Conservation (phyloP, 2,797 vertebrate genomes). For the Myioborus miniatus region DNA sequence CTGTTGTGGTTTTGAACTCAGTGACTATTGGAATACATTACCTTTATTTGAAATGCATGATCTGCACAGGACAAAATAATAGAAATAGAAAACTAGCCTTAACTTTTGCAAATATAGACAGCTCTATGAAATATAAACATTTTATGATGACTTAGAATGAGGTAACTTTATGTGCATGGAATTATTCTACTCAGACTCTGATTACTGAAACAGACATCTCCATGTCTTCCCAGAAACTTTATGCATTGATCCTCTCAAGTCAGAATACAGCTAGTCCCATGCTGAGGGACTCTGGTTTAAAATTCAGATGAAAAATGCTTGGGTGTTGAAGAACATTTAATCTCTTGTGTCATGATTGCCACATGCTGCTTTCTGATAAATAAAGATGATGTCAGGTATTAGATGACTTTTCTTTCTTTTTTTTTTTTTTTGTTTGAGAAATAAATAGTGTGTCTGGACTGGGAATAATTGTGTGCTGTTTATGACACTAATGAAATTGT, state of each 20-base stretch:
- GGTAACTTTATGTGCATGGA: neutral
- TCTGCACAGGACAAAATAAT: neutral
- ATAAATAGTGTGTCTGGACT: neutral
- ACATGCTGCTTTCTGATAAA: conserved; percentile 41
- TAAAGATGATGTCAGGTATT: conserved; percentile 19
- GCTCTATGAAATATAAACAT: neutral
- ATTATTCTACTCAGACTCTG: neutral
- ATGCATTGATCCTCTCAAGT: neutral
- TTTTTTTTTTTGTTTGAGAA: neutral
- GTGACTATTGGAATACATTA: neutral
- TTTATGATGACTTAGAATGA: neutral
- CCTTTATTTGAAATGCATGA: neutral
- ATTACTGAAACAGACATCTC: neutral
- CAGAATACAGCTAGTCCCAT: neutral
- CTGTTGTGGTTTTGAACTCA: neutral
- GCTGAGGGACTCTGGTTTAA: neutral
- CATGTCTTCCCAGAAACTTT: neutral
- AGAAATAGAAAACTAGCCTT: neutral
- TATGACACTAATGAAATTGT: neutral
- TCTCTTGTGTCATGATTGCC: neutral
- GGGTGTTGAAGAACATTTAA: conserved; percentile 11
- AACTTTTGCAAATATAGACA: neutral
- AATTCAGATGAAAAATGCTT: conserved; percentile 1
- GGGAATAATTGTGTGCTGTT: neutral
- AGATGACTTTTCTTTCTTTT: neutral